phyloP scores from a whole-genome alignment of 1,140 invertebrate species.

The Prorops nasuta region DNA sequence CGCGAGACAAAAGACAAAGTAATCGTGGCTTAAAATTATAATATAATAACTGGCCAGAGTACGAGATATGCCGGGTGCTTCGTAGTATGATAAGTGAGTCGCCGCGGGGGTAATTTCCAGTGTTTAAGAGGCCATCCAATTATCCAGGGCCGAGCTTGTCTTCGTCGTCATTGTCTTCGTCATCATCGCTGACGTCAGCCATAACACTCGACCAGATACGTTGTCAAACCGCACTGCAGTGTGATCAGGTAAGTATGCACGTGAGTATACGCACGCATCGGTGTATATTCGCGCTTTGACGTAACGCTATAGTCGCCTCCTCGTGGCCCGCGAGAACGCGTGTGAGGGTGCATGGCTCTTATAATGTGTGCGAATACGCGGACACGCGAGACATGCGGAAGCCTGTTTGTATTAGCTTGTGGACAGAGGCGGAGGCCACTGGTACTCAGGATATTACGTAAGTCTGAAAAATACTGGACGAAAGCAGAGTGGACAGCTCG shows the following conservation, averaged over 20 bases:
- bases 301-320: background rate
- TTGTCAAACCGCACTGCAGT: conserved; percentile 1
- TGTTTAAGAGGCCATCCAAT: conserved; percentile 51
- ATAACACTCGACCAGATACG: conserved; percentile 15
- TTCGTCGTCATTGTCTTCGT: conserved; percentile 15
- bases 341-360: too few species aligned
- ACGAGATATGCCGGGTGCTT: conserved; percentile 11
- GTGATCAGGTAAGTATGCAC: background rate
- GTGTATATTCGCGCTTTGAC: background rate
- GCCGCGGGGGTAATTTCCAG: conserved; percentile 48
- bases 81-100: conserved; percentile 48
- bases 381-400: conserved; percentile 20
- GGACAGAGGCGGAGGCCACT: conserved; percentile 15
- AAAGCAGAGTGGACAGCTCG: background rate
- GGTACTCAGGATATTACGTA: conserved; percentile 51
- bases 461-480: conserved; percentile 40
- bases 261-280: background rate
- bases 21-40: conserved; percentile 53
- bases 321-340: background rate
- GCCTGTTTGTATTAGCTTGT: conserved; percentile 32
- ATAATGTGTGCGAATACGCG: background rate
- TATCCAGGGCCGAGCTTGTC: conserved; percentile 43
- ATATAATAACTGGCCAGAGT: conserved; percentile 41
- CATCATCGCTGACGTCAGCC: conserved; percentile 25
- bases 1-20: conserved; percentile 46